phyloP scores from a whole-genome alignment of 2,113 vertebrate genomes.

The Steatornis caripensis region DNA sequence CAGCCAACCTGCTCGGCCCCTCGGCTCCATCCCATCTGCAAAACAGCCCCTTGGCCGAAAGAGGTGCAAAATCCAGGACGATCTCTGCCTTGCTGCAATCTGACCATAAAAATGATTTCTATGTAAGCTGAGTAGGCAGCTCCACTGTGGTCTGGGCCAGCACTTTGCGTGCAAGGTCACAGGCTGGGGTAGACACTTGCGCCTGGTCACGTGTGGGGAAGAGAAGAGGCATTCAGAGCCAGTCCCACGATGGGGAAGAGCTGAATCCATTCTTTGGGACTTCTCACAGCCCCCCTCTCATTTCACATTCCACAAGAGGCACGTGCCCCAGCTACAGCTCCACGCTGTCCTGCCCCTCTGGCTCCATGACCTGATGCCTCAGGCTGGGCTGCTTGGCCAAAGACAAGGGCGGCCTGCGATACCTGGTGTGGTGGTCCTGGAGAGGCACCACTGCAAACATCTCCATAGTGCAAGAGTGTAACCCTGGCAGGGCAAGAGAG shows the following conservation, averaged over 20 bases:
- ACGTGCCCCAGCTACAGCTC: not conserved
- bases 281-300: not conserved
- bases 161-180: not conserved
- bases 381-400: not conserved
- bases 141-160: fast-evolving
- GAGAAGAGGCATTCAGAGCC: not conserved
- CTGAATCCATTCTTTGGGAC: not conserved
- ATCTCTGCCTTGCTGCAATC: not conserved
- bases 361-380: fast-evolving
- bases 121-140: not conserved
- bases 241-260: not conserved
- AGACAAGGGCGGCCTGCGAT: not conserved
- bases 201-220: not conserved
- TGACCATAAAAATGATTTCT: not conserved
- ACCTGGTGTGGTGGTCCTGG: not conserved
- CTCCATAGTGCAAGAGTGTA: fast-evolving
- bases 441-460: not conserved
- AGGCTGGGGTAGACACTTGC: fast-evolving
- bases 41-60: not conserved
- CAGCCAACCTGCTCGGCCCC: not conserved
- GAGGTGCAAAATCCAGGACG: not conserved
- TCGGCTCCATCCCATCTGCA: not conserved
- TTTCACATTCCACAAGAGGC: too few species aligned
- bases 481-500: fast-evolving
- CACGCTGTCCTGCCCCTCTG: fast-evolving